Conservation (phyloP, 2,113 vertebrate species). For the Porphyrio hochstetteri region DNA sequence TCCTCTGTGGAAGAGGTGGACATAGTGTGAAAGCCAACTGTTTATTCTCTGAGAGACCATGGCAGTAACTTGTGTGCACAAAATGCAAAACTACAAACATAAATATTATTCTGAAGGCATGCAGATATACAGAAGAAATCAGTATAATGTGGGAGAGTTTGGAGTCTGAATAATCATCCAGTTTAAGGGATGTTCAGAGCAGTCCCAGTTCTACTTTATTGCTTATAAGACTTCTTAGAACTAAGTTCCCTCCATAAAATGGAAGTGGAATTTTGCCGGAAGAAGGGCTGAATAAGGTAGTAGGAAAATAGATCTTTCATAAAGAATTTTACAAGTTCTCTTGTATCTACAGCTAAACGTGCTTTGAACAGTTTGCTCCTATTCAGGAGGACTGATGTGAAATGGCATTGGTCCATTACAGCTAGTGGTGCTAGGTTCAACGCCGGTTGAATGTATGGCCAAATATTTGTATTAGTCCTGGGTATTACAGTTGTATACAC, state of each 20-base stretch:
- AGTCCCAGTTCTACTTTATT: not conserved
- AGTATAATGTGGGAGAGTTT: not conserved
- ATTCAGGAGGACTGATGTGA: conserved; percentile 11
- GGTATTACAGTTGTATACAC: not conserved
- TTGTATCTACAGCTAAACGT: not conserved
- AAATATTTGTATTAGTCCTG: conserved; percentile 1
- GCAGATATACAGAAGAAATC: not conserved
- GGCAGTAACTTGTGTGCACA: not conserved
- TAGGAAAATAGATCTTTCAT: not conserved
- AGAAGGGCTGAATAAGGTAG: not conserved
- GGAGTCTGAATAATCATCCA: not conserved
- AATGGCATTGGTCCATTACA: not conserved
- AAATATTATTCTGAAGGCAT: not conserved
- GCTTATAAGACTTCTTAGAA: not conserved
- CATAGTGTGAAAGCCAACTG: not conserved
- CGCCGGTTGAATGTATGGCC: not conserved
- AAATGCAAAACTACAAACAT: not conserved
- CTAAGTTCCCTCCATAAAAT: not conserved
- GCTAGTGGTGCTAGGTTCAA: not conserved
- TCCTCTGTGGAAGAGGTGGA: not conserved
- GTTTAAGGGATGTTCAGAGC: not conserved
- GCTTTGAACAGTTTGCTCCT: not conserved
- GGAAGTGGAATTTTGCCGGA: not conserved
- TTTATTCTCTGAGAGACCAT: not conserved
- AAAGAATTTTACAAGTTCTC: not conserved